phyloP scores from a whole-genome alignment of 1,140 invertebrate species.

The Proales similis region DNA sequence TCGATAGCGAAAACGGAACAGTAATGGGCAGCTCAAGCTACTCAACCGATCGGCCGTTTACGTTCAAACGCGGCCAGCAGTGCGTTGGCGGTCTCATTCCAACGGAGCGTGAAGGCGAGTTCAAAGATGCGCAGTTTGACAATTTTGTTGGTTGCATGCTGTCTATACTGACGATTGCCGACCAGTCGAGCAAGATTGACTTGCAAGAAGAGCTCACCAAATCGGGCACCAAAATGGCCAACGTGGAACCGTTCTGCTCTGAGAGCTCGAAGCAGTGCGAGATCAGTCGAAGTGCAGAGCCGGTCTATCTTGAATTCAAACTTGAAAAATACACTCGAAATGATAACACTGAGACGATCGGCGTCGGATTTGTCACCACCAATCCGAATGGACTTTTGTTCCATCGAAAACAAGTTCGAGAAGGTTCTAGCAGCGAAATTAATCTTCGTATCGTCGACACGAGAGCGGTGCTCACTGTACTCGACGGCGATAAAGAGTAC shows the following conservation, averaged over 20 bases:
- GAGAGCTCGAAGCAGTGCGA: conserved; percentile 29
- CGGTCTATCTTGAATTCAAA: conserved; percentile 15
- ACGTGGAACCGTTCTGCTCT: conserved; percentile 21
- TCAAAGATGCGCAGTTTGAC: conserved; percentile 29
- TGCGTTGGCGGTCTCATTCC: conserved; percentile 29
- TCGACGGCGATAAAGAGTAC: neutral
- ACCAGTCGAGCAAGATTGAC: neutral
- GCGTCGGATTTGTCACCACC: conserved; percentile 10
- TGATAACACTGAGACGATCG: conserved; percentile 2
- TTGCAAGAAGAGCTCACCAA: conserved; percentile 23
- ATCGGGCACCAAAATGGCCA: conserved; percentile 7
- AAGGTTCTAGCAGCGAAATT: conserved; percentile 4
- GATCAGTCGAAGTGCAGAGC: neutral
- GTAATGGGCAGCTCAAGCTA: conserved; percentile 5
- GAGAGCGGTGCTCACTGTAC: neutral
- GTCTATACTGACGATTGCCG: neutral
- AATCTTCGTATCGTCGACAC: neutral
- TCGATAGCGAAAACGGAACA: conserved; percentile 19
- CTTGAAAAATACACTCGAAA: neutral
- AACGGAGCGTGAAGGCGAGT: conserved; percentile 28
- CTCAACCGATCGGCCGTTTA: neutral
- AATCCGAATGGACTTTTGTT: conserved; percentile 13
- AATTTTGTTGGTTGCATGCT: conserved; percentile 16
- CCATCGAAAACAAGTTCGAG: conserved; percentile 7
- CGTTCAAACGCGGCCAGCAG: conserved; percentile 18